Evolutionary conservation across 2,113 vertebrate genomes (phyloP).

Genomic region (Engraulis encrasicolus): DNA sequence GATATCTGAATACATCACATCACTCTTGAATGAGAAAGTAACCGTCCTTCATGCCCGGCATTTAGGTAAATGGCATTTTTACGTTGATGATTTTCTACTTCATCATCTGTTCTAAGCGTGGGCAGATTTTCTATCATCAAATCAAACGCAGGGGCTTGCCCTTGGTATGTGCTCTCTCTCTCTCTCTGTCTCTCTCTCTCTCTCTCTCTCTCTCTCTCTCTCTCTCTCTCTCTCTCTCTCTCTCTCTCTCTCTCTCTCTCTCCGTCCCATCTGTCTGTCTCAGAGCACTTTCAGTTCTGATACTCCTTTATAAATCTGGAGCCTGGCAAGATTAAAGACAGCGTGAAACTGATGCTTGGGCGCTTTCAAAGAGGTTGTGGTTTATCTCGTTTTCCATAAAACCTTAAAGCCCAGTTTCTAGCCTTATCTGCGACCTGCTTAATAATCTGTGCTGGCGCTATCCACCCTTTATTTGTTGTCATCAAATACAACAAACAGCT

Average conservation of each 20-base stretch:
- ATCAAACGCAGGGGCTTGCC: neutral
- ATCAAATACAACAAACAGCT: conserved; percentile 37
- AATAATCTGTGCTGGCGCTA: conserved; percentile 45
- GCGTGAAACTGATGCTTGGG: conserved; percentile 45
- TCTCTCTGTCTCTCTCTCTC: neutral
- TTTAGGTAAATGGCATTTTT: neutral
- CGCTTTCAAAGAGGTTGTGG: conserved; percentile 48
- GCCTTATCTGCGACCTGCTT: conserved; percentile 47
- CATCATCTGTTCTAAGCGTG: conserved; percentile 32
- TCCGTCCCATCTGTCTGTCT: neutral
- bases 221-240: conserved; percentile 25
- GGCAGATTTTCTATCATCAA: neutral
- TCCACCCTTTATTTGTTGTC: conserved; percentile 35
- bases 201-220: conserved; percentile 25
- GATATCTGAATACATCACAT: neutral
- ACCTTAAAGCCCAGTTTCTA: conserved; percentile 43
- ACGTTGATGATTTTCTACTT: conserved; percentile 13
- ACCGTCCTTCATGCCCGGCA: neutral
- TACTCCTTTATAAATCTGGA: conserved; percentile 41
- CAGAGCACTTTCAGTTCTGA: conserved; percentile 23
- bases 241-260: conserved; percentile 16
- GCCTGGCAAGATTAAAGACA: conserved; percentile 51
- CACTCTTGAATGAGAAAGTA: neutral
- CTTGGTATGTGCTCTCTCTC: neutral
- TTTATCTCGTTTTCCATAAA: conserved; percentile 55